phyloP scores from a whole-genome alignment of 2,797 vertebrate species.

The Amazona finschi region DNA sequence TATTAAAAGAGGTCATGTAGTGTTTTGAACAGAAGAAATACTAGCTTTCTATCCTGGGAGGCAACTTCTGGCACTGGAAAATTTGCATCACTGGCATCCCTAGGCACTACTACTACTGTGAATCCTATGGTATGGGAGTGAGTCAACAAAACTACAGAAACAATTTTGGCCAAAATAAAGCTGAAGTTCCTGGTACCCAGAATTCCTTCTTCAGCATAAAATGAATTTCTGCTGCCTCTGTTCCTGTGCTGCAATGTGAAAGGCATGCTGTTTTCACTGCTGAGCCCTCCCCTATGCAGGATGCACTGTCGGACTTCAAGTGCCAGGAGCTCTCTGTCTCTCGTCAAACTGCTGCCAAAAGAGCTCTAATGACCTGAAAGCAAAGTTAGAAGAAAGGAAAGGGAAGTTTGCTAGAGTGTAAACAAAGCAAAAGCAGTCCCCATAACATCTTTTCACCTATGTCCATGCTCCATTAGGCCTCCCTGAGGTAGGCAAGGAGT shows the following conservation, averaged over 20 bases:
- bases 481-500: rapidly evolving
- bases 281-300: rapidly evolving
- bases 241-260: neutral
- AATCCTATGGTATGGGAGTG: neutral
- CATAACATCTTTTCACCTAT: neutral
- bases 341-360: neutral
- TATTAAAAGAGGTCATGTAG: neutral
- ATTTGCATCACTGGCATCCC: neutral
- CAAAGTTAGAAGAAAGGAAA: neutral
- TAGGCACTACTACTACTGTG: neutral
- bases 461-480: neutral
- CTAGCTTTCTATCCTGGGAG: neutral
- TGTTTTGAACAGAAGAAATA: neutral
- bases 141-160: neutral
- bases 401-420: neutral
- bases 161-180: neutral
- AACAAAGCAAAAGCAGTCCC: neutral
- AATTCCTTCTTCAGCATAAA: neutral
- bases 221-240: neutral
- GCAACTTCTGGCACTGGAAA: neutral
- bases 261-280: neutral
- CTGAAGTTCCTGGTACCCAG: neutral
- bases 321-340: neutral
- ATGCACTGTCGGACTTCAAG: no score
- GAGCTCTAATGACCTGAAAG: neutral